Percentiles rank a stretch among this genome's conserved stretches.
Conservation (phyloP, 1,140 invertebrate genomes). For the Artemia franciscana region DNA sequence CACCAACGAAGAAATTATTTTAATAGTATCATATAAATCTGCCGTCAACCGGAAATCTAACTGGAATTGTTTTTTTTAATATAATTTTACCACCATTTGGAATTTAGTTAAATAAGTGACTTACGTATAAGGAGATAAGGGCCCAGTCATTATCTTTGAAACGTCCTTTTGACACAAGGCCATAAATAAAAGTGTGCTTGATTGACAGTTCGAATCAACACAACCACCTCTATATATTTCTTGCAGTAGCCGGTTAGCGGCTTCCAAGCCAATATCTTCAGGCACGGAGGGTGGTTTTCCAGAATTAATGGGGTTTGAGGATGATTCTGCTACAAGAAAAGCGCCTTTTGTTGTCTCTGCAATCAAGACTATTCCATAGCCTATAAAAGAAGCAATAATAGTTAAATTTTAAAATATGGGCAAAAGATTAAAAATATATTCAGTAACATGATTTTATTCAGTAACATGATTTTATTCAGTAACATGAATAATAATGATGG, state of each 20-base stretch:
- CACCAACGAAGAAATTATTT: no score
- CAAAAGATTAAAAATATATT: no score
- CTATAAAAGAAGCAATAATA: conserved; percentile 19
- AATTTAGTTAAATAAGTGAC: conserved; percentile 12
- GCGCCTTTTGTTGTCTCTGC: conserved; percentile 66
- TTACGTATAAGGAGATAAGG: conserved; percentile 40
- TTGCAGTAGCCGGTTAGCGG: conserved; percentile 52
- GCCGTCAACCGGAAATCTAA: no score
- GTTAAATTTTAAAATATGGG: no score
- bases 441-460: no score
- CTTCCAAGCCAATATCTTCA: conserved; percentile 69
- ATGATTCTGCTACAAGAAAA: conserved; percentile 26
- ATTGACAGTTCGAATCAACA: conserved; percentile 68
- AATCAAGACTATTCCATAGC: conserved; percentile 69
- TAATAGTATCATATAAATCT: no score
- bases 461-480: no score
- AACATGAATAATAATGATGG: no score
- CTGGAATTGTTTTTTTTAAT: no score
- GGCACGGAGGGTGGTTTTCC: conserved; percentile 37
- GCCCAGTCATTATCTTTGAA: conserved; percentile 59
- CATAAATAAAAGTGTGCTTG: conserved; percentile 67
- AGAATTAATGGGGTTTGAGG: conserved; percentile 23
- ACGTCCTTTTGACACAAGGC: conserved; percentile 79
- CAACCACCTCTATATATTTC: conserved; percentile 84
- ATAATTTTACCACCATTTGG: no score